Evolutionary conservation across 2,888 invertebrate genomes (phyloP), one percentile per base, ranked within the genome.

Genomic region (Monopis laevigella): DNA sequence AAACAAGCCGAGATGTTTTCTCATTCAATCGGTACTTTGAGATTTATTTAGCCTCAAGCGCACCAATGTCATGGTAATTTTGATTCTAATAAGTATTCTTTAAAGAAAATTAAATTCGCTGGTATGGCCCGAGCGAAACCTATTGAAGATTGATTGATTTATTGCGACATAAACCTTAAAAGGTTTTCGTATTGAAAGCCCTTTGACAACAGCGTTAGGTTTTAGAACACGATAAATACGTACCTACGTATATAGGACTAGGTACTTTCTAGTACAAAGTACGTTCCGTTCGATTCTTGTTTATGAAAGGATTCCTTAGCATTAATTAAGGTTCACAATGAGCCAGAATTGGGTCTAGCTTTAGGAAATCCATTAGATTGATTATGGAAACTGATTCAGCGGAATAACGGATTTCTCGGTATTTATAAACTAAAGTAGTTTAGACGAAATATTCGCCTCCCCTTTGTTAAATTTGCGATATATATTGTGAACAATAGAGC

Each of bases 111-210:
- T 36, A 36, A 36, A 36, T 36, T 21, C 21, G 18, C 21, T 36
- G 21, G n/a, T n/a, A n/a, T n/a, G n/a, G n/a, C n/a, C n/a, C n/a
- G 36, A 19, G 19, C 16, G n/a, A 35, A 35, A 19, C 14, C 13
- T 35, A 36, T 19, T 21, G 19, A 36, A 12, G 13, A 13, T 12
- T 40, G 21, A 24, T 34, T 56, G 54, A 62, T 59, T 58, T 61
- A 59, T 46, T 48, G 49, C 51, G 51, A 53, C 50, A 43, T 53
- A 52, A 59, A 58, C 40, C 47, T 46, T 41, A 40, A 50, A 47
- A 50, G 43, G 45, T 48, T 44, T 50, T 49, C 47, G 47, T 47
- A 47, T 46, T 44, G 46, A 36, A 32, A 32, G 32, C 16, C 14
- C 32, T 32, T 32, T 17, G 32, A 32, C 17, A 32, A 32, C 32